Percentiles rank a stretch among this genome's conserved stretches.
phyloP scores from a whole-genome alignment of 2,797 vertebrate genomes.

The Acestrorhynchus altus region DNA sequence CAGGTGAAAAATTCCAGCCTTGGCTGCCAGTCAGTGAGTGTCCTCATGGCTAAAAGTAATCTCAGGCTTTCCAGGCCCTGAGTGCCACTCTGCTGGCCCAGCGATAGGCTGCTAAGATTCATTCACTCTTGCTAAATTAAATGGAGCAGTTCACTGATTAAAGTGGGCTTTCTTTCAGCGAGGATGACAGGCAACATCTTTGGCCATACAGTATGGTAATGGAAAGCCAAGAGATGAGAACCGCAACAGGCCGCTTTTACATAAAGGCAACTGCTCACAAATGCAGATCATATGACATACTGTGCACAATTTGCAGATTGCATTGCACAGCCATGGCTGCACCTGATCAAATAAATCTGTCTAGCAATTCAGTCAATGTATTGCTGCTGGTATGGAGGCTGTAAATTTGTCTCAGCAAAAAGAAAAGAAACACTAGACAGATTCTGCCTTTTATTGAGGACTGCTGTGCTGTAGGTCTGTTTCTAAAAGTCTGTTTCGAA shows the following conservation, averaged over 20 bases:
- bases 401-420: constrained; percentile 4
- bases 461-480: background rate
- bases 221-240: constrained; percentile 40
- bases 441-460: background rate
- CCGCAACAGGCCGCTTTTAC: constrained; percentile 17
- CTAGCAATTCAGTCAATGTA: constrained; percentile 19
- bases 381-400: background rate
- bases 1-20: background rate
- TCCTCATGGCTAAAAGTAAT: background rate
- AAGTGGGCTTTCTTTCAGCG: constrained; percentile 44
- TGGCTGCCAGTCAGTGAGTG: background rate
- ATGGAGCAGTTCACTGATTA: constrained; percentile 53
- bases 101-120: constrained; percentile 25
- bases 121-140: constrained; percentile 48
- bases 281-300: constrained; percentile 26
- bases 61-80: background rate
- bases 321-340: constrained; percentile 36
- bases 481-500: background rate
- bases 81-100: constrained; percentile 2
- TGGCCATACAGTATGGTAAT: constrained; percentile 32
- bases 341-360: constrained; percentile 55
- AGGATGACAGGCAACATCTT: constrained; percentile 37
- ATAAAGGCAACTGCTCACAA: constrained; percentile 26
- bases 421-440: background rate
- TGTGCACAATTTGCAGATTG: constrained; percentile 56